Conservation (phyloP, 92 coral and sea anemone genomes). For the Epizoanthus illoricatus region DNA sequence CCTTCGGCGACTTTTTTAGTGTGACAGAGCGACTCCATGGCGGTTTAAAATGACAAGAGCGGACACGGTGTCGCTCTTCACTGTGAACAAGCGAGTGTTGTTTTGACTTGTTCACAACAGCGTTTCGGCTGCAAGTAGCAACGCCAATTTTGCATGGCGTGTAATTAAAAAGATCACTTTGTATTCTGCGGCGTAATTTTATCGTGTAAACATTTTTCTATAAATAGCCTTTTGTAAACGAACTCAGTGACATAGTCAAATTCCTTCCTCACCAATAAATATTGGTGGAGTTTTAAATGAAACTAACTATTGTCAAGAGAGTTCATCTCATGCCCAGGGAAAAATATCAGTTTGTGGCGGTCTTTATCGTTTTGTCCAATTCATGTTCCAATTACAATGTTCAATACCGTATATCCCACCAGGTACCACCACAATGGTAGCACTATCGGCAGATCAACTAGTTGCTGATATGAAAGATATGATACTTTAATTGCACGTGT, state of each 20-base stretch:
- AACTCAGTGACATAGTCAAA: background rate
- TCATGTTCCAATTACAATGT: too few species aligned
- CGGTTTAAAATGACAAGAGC: background rate
- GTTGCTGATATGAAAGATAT: too few species aligned
- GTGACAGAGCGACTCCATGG: background rate
- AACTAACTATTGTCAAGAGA: too few species aligned
- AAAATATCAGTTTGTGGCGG: too few species aligned
- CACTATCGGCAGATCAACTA: too few species aligned
- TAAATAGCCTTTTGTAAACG: constrained; percentile 23
- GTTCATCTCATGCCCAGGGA: too few species aligned
- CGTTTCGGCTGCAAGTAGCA: constrained; percentile 28
- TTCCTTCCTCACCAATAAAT: constrained; percentile 18
- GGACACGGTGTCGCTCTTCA: background rate
- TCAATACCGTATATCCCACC: too few species aligned
- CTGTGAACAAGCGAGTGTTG: background rate
- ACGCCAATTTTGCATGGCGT: background rate
- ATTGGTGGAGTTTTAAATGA: too few species aligned
- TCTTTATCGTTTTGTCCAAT: too few species aligned
- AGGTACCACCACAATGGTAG: too few species aligned
- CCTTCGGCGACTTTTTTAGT: background rate
- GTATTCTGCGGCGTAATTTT: background rate
- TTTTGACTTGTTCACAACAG: constrained; percentile 16
- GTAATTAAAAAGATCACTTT: background rate
- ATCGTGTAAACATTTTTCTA: constrained; percentile 17
- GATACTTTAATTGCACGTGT: too few species aligned